These are phyloP conservation scores for Deroplatys truncata DNA, from an alignment of 2,888 invertebrate genomes.

Conservation along the genomic window DNA sequence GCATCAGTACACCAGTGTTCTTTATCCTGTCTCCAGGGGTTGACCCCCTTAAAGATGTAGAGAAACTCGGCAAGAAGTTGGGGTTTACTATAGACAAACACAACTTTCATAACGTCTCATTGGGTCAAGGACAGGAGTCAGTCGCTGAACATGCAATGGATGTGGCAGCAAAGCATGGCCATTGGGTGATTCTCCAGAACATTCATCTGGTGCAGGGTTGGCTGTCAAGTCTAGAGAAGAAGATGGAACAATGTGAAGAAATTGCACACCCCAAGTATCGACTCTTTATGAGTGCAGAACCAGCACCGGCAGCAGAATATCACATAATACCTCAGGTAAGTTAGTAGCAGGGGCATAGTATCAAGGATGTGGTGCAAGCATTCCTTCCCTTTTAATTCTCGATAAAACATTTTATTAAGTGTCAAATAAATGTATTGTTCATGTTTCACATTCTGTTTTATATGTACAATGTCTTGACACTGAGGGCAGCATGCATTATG, in stretches of 20 bases:
- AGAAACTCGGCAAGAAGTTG: conserved; percentile 73
- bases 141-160: conserved; percentile 87
- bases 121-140: conserved; percentile 92
- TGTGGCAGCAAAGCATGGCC: conserved; percentile 67
- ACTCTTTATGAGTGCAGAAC: conserved; percentile 85
- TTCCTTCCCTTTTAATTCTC: too few species aligned
- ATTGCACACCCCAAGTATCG: conserved; percentile 60
- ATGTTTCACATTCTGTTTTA: too few species aligned
- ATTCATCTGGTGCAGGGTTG: conserved; percentile 88
- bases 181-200: conserved; percentile 93
- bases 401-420: too few species aligned
- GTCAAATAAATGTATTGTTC: too few species aligned
- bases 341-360: too few species aligned
- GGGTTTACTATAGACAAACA: conserved; percentile 74
- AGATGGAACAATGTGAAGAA: conserved; percentile 76
- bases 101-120: conserved; percentile 88
- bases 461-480: too few species aligned
- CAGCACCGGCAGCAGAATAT: conserved; percentile 62
- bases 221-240: conserved; percentile 85
- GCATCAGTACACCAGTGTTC: conserved; percentile 80
- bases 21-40: conserved; percentile 94
- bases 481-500: too few species aligned
- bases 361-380: too few species aligned
- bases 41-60: conserved; percentile 90
- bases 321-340: conserved; percentile 55